A percentile compares a stretch with the other conserved stretches of the same genome.
Conservation (phyloP, 2,797 vertebrate genomes). For the Alauda arvensis region DNA sequence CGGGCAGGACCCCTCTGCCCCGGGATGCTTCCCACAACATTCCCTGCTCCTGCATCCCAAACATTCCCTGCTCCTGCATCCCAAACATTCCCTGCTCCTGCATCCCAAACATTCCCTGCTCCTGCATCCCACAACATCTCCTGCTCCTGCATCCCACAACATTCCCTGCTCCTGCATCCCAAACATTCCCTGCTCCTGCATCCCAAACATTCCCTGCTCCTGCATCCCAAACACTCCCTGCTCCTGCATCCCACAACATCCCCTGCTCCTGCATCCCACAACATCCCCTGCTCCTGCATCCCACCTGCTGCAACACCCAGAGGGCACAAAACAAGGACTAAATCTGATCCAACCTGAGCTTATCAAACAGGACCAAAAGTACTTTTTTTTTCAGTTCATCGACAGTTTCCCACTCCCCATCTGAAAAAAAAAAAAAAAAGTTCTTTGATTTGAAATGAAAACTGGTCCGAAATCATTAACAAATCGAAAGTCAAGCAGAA, state of each 20-base stretch:
- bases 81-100: not conserved
- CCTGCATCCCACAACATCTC: too few species aligned
- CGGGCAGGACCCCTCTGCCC: not conserved
- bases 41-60: not conserved
- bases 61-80: not conserved
- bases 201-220: not conserved
- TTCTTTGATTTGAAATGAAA: conserved; percentile 38
- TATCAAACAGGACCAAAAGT: not conserved
- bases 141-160: fast-evolving
- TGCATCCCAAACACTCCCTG: not conserved
- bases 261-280: fast-evolving
- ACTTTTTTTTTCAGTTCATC: not conserved
- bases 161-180: not conserved
- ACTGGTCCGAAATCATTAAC: not conserved
- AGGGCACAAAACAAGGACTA: not conserved
- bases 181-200: not conserved
- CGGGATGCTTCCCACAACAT: fast-evolving
- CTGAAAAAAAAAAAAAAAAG: not conserved
- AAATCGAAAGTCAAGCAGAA: conserved; percentile 6
- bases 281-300: not conserved
- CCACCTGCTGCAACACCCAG: not conserved
- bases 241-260: too few species aligned
- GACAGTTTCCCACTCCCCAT: not conserved
- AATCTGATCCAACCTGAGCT: not conserved
- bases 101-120: too few species aligned